Evolutionary conservation across 2,888 invertebrate species (phyloP).

Genomic region (Pterostichus niger): DNA sequence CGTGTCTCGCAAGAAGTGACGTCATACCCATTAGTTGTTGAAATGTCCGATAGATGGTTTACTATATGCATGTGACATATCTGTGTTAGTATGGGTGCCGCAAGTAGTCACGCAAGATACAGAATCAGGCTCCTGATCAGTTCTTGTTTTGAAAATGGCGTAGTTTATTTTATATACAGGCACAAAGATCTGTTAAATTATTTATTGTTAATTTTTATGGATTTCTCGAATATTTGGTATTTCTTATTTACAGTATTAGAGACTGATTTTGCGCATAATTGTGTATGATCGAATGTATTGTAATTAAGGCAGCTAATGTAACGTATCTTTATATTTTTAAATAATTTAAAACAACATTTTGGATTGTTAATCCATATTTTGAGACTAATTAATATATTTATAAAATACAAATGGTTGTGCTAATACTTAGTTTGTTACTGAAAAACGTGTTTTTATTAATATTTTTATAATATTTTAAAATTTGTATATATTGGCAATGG

Average conservation of each 20-base stretch:
- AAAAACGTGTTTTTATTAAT: conserved; percentile 57
- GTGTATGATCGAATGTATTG: conserved; percentile 31
- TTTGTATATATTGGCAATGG: conserved; percentile 64
- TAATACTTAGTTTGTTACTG: conserved; percentile 56
- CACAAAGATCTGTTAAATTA: conserved; percentile 2
- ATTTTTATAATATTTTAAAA: conserved; percentile 60
- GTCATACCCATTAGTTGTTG: no score
- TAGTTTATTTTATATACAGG: conserved; percentile 1
- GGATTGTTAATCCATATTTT: conserved; percentile 51
- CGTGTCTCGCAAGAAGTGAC: no score
- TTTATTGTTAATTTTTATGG: background rate
- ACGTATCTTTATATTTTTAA: conserved; percentile 31
- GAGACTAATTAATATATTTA: conserved; percentile 56
- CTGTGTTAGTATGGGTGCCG: no score
- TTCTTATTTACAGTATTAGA: conserved; percentile 60
- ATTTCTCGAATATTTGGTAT: conserved; percentile 26
- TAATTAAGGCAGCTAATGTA: conserved; percentile 60
- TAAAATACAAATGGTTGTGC: conserved; percentile 62
- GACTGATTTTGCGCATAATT: conserved; percentile 51
- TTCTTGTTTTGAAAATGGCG: background rate
- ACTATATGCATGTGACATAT: no score
- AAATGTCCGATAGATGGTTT: no score
- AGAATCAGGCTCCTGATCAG: no score
- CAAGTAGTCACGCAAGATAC: no score
- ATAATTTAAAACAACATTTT: conserved; percentile 28